Conservation (phyloP, 2,888 invertebrate species). For the Sinhomidia bicolor region DNA sequence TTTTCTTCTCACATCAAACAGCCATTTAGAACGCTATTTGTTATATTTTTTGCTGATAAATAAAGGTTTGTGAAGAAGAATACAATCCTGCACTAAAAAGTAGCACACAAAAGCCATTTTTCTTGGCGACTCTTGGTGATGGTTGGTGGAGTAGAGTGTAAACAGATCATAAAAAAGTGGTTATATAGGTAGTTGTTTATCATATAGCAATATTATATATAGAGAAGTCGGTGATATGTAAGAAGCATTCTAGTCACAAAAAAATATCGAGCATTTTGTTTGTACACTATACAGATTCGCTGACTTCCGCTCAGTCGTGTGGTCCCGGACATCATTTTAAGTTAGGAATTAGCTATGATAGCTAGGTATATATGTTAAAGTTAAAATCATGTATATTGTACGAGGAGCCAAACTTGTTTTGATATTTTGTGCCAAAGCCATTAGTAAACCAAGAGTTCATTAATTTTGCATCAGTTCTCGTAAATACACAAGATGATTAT, state of each 20-base stretch:
- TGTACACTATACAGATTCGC: background rate
- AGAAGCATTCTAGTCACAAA: background rate
- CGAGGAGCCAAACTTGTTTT: constrained; percentile 55
- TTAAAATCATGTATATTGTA: background rate
- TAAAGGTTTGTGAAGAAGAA: too few relatives aligned
- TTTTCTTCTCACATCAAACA: constrained; percentile 36
- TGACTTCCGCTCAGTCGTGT: background rate
- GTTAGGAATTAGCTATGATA: background rate
- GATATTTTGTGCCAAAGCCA: constrained; percentile 71
- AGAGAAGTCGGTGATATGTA: background rate
- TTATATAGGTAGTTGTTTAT: background rate
- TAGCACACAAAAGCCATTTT: too few relatives aligned
- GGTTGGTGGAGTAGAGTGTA: background rate
- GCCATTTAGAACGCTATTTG: constrained; percentile 48
- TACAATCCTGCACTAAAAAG: too few relatives aligned
- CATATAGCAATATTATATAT: too few relatives aligned
- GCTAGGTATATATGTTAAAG: background rate
- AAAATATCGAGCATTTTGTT: background rate
- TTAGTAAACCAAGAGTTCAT: constrained; percentile 69
- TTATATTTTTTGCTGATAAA: constrained; percentile 7
- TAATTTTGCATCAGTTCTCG: constrained; percentile 71
- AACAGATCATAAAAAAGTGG: background rate
- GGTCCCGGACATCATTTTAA: constrained; percentile 1
- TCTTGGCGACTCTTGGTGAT: background rate
- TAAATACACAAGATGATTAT: background rate